Evolutionary conservation across 2,888 invertebrate species (phyloP).

Genomic region (Caenorhabditis sp.): DNA sequence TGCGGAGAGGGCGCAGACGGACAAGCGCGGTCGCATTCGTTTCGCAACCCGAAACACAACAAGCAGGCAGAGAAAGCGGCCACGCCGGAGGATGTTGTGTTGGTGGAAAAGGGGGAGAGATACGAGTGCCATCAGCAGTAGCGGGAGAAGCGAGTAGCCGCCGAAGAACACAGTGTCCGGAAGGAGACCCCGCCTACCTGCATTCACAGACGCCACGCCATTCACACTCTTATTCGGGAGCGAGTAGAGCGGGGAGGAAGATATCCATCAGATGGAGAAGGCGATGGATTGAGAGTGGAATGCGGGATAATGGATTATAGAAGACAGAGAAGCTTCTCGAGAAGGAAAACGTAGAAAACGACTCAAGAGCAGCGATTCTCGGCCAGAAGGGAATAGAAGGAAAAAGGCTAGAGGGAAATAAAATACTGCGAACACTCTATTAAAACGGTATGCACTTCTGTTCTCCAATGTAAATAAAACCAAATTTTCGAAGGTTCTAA

Average conservation of each 20-base stretch:
- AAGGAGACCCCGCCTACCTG: constrained; percentile 3
- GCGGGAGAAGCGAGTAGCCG: neutral
- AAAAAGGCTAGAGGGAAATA: neutral
- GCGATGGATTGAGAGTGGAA: neutral
- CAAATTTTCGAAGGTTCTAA: too few relatives aligned
- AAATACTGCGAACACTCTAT: neutral
- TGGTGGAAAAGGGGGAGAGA: neutral
- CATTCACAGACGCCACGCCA: neutral
- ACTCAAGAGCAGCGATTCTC: too few relatives aligned
- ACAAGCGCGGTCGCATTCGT: constrained; percentile 27
- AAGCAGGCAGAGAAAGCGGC: constrained; percentile 6
- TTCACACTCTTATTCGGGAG: constrained; percentile 4
- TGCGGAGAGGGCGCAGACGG: constrained; percentile 18
- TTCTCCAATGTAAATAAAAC: too few relatives aligned
- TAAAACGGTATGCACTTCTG: too few relatives aligned
- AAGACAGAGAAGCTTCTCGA: neutral
- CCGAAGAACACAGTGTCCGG: neutral
- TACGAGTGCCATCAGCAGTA: constrained; percentile 9
- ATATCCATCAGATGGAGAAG: constrained; percentile 23
- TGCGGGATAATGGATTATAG: too few relatives aligned
- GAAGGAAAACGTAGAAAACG: neutral
- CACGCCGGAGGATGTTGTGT: neutral
- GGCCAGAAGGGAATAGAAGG: neutral
- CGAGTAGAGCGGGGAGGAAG: too few relatives aligned
- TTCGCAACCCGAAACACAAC: constrained; percentile 11